Evolutionary conservation across 2,797 vertebrate genomes (phyloP), one percentile per base, ranked within the genome.

Genomic region (Centropyge bicolor): DNA sequence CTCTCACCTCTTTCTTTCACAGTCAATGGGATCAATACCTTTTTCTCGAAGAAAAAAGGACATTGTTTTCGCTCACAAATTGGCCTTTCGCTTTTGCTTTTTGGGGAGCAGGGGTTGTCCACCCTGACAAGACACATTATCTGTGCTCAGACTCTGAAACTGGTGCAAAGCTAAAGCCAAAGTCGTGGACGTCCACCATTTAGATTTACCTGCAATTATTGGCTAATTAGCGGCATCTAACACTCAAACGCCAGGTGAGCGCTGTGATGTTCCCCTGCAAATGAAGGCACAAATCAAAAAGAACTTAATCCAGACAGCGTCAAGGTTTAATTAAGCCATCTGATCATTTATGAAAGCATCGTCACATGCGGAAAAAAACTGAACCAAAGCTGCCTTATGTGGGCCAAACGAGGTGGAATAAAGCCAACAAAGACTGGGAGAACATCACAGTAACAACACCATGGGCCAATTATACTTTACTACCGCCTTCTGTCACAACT

Each of bases 401-500:
- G 55, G n/a, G 67, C 76, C 67, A 83, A 76, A 71, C 54, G 63
- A 68, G 60, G 73, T 71, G 75, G 78, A 87, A 70, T 66, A 43
- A 70, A 74, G 77, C 80, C 83, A 80, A 57, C 62, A 46, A 69
- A 74, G n/a, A 60, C 8, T 67, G 68, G n/a, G 71, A 38, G 8
- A 19, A 35, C 71, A 85, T 75, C 78, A 67, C 71, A 76, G 77
- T 56, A 56, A 59, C 61, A 72, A 67, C 57, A 78, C 41, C 24
- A 65, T 9, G 5, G 63, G 68, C 62, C 68, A 81, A 80, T 85
- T 87, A 82, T 11, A 60, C 38, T 76, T 56, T 84, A 91, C 76
- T 75, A 75, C 78, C 8, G 57, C 74, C 54, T 79, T 65, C 74
- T 79, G 77, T 81, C 77, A 83, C 55, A 88, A 88, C 68, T 90